Base-by-base conservation (phyloP, 2,888 invertebrate species). In the Lissocephala sabroskyi region DNA sequence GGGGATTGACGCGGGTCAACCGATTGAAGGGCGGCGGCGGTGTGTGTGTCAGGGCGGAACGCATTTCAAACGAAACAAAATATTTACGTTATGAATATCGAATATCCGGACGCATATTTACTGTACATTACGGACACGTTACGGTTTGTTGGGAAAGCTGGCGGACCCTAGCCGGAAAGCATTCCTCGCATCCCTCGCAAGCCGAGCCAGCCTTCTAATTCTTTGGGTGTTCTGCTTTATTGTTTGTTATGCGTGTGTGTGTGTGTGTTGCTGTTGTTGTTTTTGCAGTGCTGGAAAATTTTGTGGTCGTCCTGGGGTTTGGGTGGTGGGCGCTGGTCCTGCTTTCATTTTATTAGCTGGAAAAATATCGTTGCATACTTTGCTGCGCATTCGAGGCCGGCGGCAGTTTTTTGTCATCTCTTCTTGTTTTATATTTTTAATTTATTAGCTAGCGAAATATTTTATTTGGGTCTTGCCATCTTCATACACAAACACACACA, bases 81-180 rank as follows among this genome's bases (percentile, higher is more conserved):
- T 7, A 7, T 7, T 23, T 23, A 23, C 3, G 7, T 23, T 23
- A 23, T 23, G 3, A 23, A 23, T 23, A 5, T 23, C 23, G 7
- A 23, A 23, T 23, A 23, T 23, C 23, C 7, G 23, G 23, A 23
- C 23, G 23, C 3, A 7, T 23, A 5, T 23, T 23, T n/a, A n/a
- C n/a, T n/a, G n/a, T n/a, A n/a, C 68, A 76, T 70, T 70, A 70
- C 68, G 65, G 68, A 73, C 68, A 70, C 68, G 68, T 70, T 70
- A 73, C 65, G 68, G 45, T 56, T 49, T 59, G 64, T 52, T 62
- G 55, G 23, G 23, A 23, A 23, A 5, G 23, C 7, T 23, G 3
- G 7, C 23, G 23, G 7, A 23, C 23, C 7, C n/a, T n/a, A n/a
- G n/a, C n/a, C n/a, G n/a, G n/a, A n/a, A n/a, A n/a, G n/a, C n/a